Percentiles rank a stretch among this genome's conserved stretches.
phyloP scores from a whole-genome alignment of 2,113 vertebrate species.

The Todiramphus saurophagus region DNA sequence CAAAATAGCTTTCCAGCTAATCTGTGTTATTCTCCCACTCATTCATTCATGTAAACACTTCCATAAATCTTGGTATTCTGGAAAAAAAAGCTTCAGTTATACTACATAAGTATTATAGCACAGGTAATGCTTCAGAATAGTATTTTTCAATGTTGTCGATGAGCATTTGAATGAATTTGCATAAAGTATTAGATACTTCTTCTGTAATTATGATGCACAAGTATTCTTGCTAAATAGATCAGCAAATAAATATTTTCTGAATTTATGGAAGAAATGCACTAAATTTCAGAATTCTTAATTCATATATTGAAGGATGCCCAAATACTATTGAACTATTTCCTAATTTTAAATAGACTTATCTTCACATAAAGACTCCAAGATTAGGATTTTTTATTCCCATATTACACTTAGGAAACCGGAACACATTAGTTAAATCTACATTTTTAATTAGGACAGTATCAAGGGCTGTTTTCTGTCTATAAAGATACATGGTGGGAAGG shows the following conservation, averaged over 20 bases:
- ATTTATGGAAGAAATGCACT: not conserved
- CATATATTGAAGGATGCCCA: not conserved
- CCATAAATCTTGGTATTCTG: not conserved
- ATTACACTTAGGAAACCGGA: not conserved
- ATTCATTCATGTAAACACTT: not conserved
- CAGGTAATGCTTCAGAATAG: not conserved
- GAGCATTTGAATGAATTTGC: not conserved
- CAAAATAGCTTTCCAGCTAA: not conserved
- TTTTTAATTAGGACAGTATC: not conserved
- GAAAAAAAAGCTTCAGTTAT: not conserved
- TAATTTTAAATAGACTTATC: not conserved
- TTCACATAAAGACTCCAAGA: not conserved
- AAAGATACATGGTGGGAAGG: not conserved
- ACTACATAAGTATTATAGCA: not conserved
- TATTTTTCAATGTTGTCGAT: not conserved
- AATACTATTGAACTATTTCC: not conserved
- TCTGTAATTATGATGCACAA: not conserved
- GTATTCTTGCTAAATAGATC: not conserved
- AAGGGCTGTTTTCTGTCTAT: not conserved
- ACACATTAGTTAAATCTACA: not conserved
- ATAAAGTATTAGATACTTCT: not conserved
- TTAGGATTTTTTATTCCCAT: not conserved
- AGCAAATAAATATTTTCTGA: not conserved
- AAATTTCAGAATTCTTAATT: not conserved
- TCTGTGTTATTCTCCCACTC: not conserved